Conservation (phyloP, 1,140 invertebrate species). For the Trichomalopsis sarcophagae region DNA sequence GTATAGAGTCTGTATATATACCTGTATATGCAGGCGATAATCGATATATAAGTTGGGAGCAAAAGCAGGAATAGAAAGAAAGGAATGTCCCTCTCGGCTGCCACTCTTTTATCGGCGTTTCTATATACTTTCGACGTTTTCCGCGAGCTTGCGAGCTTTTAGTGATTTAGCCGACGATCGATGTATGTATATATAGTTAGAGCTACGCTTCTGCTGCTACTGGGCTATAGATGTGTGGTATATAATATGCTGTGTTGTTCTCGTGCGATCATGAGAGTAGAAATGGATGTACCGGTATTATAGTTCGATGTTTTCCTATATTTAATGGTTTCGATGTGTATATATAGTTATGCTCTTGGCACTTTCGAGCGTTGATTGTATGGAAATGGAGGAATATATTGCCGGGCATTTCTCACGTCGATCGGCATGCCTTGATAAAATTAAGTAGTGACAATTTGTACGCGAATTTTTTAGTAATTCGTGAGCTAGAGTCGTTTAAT, state of each 20-base stretch:
- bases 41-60: constrained; percentile 24
- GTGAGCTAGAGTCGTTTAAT: background rate
- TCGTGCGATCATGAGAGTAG: too few relatives aligned
- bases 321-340: background rate
- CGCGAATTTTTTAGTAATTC: too few relatives aligned
- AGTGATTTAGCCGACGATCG: background rate
- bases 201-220: constrained; percentile 41
- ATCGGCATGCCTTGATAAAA: too few relatives aligned
- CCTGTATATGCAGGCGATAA: background rate
- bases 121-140: background rate
- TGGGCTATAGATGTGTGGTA: background rate
- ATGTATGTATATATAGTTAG: background rate
- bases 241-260: background rate
- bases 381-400: too few relatives aligned
- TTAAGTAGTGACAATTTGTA: too few relatives aligned
- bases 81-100: background rate
- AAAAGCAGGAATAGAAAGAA: background rate
- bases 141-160: background rate
- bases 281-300: background rate
- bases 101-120: constrained; percentile 4
- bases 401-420: too few relatives aligned
- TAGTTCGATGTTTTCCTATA: background rate
- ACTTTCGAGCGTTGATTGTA: too few relatives aligned
- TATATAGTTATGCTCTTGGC: too few relatives aligned
- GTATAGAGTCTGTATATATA: background rate